Conservation (phyloP, 1,140 invertebrate species). For the Philopotamus ludificatus region DNA sequence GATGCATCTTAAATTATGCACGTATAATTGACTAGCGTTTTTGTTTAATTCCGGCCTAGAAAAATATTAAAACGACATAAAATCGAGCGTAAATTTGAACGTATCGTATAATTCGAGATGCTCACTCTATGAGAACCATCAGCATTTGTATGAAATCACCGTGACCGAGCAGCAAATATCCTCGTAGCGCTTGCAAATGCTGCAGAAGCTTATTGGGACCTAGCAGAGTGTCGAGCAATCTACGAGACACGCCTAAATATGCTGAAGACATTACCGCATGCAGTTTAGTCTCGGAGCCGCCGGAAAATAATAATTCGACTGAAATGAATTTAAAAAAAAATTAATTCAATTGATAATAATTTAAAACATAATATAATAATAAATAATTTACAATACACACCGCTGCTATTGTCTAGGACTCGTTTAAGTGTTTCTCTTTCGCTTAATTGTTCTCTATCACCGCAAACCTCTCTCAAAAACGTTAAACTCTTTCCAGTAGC, state of each 20-base stretch:
- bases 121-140: constrained; percentile 87
- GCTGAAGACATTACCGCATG: constrained; percentile 78
- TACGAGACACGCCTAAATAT: constrained; percentile 82
- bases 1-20: constrained; percentile 85
- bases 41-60: constrained; percentile 84
- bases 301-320: constrained; percentile 40
- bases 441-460: constrained; percentile 71
- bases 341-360: constrained; percentile 1
- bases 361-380: constrained; percentile 21
- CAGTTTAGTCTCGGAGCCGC: constrained; percentile 65
- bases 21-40: constrained; percentile 81
- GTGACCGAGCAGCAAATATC: constrained; percentile 90
- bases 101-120: constrained; percentile 42
- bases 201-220: constrained; percentile 86
- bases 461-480: constrained; percentile 89
- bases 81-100: background rate
- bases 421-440: constrained; percentile 65
- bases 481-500: constrained; percentile 94
- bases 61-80: constrained; percentile 16
- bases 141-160: constrained; percentile 94
- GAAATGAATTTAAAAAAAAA: constrained; percentile 14
- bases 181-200: constrained; percentile 86
- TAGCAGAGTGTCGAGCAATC: constrained; percentile 82
- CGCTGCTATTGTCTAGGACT: constrained; percentile 55
- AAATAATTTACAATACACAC: constrained; percentile 43